Evolutionary conservation across 92 coral and sea anemone species (phyloP).

Genomic region (Bergia puertoricense): DNA sequence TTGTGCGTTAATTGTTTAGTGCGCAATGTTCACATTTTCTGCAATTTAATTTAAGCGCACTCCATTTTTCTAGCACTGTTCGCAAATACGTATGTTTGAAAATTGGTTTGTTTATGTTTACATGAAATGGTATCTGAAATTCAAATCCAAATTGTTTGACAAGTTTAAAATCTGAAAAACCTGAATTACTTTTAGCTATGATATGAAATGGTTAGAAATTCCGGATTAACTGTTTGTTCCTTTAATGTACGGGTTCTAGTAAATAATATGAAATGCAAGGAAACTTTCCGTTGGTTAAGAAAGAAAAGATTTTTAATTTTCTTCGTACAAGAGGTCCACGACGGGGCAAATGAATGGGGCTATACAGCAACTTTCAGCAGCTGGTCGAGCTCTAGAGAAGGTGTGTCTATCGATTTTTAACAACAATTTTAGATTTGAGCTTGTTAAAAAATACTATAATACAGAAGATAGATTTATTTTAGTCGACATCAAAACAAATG

Average conservation of each 20-base stretch:
- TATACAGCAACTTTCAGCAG: conserved; percentile 41
- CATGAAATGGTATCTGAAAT: no score
- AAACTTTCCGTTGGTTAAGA: conserved; percentile 17
- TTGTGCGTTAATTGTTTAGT: no score
- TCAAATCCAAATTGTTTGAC: no score
- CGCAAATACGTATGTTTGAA: neutral
- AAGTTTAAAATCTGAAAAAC: neutral
- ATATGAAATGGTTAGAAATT: neutral
- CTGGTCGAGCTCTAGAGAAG: conserved; percentile 38
- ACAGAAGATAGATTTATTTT: conserved; percentile 35
- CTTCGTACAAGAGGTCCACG: conserved; percentile 44
- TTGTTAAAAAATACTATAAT: conserved; percentile 33
- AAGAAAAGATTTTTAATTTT: conserved; percentile 34
- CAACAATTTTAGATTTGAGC: conserved; percentile 29
- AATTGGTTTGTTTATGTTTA: neutral
- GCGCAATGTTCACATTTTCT: no score
- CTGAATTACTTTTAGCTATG: neutral
- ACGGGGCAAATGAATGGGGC: conserved; percentile 46
- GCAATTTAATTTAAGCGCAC: neutral
- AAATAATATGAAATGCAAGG: conserved; percentile 29
- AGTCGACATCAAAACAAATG: conserved; percentile 16
- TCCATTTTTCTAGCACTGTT: neutral
- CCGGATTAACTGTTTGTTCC: conserved; percentile 30
- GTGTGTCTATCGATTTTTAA: neutral
- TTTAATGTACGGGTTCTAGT: conserved; percentile 42